Percentiles rank a stretch among this genome's conserved stretches.
phyloP scores from a whole-genome alignment of 1,140 invertebrate genomes.

The Adoxophyes honmai region DNA sequence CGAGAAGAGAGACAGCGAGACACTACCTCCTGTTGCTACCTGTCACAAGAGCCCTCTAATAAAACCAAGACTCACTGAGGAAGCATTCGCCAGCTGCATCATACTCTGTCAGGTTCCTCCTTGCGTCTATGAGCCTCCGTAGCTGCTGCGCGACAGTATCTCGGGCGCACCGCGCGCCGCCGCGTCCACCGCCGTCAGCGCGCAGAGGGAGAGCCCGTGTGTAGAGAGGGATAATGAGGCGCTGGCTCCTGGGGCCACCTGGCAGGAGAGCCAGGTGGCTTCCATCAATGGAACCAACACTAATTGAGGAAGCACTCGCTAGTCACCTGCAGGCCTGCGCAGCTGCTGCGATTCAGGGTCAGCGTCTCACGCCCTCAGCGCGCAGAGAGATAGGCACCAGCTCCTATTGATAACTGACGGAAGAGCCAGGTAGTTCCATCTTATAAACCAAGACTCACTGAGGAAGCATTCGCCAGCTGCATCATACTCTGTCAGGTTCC shows the following conservation, averaged over 20 bases:
- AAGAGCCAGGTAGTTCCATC: too few species aligned
- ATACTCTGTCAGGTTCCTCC: constrained; percentile 55
- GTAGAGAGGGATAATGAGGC: constrained; percentile 43
- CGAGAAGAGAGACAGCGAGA: too few species aligned
- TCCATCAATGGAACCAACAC: too few species aligned
- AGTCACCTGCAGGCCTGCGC: too few species aligned
- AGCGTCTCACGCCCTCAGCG: too few species aligned
- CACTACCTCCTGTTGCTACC: too few species aligned
- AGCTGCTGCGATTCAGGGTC: too few species aligned
- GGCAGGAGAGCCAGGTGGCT: constrained; percentile 39
- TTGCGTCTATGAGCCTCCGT: constrained; percentile 40
- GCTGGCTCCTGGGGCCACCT: constrained; percentile 40
- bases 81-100: constrained; percentile 53
- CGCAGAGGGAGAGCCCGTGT: constrained; percentile 56
- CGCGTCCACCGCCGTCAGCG: constrained; percentile 46
- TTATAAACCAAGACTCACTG: constrained; percentile 46
- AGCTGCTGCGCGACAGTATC: constrained; percentile 37
- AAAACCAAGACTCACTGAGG: constrained; percentile 44
- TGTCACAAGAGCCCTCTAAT: too few species aligned
- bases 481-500: constrained; percentile 58
- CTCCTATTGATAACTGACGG: too few species aligned
- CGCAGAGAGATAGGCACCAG: too few species aligned
- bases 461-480: constrained; percentile 50
- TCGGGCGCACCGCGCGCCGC: constrained; percentile 42
- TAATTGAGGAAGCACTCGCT: too few species aligned